Conservation (phyloP, 2,797 vertebrate genomes). For the Myiotriccus ornatus region DNA sequence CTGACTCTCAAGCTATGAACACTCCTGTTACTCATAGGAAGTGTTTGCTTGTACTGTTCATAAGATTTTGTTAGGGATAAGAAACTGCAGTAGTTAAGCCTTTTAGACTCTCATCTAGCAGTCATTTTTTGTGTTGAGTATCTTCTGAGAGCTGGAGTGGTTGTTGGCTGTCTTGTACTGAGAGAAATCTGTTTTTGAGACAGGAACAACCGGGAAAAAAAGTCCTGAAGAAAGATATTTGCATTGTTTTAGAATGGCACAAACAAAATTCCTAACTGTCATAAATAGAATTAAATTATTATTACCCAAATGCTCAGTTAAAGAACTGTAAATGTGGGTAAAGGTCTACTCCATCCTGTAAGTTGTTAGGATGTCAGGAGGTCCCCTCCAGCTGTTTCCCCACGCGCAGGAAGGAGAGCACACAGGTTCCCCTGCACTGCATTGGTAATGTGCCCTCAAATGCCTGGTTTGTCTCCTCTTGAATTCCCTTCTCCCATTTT, state of each 20-base stretch:
- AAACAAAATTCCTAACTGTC: background rate
- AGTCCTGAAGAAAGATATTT: background rate
- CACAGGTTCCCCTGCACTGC: background rate
- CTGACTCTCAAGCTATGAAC: background rate
- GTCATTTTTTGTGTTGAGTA: background rate
- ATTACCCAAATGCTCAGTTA: background rate
- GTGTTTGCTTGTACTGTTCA: background rate
- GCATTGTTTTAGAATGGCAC: background rate
- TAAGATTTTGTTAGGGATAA: background rate
- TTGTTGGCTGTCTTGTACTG: background rate
- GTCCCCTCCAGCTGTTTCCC: background rate
- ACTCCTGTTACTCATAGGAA: background rate
- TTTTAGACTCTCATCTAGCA: background rate
- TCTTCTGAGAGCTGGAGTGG: background rate
- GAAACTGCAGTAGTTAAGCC: background rate
- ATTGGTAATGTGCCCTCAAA: background rate
- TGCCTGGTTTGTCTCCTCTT: background rate
- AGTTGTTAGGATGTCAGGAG: rapidly evolving
- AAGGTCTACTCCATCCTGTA: background rate
- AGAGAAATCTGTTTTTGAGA: background rate
- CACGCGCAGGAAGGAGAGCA: background rate
- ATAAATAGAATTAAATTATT: background rate
- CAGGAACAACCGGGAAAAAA: background rate
- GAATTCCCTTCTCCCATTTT: background rate
- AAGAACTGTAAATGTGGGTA: background rate